A percentile compares a stretch with the other conserved stretches of the same genome.
These are phyloP conservation scores for Dasypogon diadema DNA, from an alignment of 2,888 invertebrate genomes.

Conservation along the genomic window DNA sequence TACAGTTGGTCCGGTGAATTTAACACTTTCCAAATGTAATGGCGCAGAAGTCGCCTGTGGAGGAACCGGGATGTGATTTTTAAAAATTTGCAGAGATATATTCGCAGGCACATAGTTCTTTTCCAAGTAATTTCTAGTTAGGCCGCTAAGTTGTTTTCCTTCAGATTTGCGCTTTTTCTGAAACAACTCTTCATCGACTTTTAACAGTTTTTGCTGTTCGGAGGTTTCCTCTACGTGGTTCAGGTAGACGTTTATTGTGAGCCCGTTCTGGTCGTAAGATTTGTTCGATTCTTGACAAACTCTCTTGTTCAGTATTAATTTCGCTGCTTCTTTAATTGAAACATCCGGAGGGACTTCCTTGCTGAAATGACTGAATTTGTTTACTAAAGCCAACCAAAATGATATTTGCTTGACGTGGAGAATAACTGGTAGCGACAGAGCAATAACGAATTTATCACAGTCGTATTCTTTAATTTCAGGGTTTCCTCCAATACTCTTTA, in stretches of 20 bases:
- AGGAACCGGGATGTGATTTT: conserved; percentile 70
- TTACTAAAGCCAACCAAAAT: conserved; percentile 72
- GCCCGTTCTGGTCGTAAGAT: conserved; percentile 71
- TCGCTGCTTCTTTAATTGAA: conserved; percentile 84
- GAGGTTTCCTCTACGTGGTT: conserved; percentile 70
- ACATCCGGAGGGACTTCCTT: conserved; percentile 66
- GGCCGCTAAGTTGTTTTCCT: conserved; percentile 68
- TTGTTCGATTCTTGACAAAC: conserved; percentile 72
- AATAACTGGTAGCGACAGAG: conserved; percentile 78
- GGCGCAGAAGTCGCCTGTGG: conserved; percentile 68
- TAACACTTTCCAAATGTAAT: conserved; percentile 61
- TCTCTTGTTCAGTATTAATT: conserved; percentile 75
- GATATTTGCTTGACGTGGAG: conserved; percentile 77
- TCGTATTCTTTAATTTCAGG: conserved; percentile 73
- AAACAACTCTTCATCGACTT: conserved; percentile 61
- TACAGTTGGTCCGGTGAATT: conserved; percentile 64
- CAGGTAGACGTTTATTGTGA: conserved; percentile 68
- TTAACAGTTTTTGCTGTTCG: conserved; percentile 71
- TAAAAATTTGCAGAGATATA: conserved; percentile 70
- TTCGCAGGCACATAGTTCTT: conserved; percentile 70
- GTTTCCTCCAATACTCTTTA: conserved; percentile 71
- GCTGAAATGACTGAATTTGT: conserved; percentile 71
- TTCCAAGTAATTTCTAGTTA: conserved; percentile 77
- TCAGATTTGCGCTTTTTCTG: conserved; percentile 55
- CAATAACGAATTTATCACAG: conserved; percentile 75